These are phyloP conservation scores for Eremophila alpestris DNA, from an alignment of 2,797 vertebrate genomes.

Conservation along the genomic window DNA sequence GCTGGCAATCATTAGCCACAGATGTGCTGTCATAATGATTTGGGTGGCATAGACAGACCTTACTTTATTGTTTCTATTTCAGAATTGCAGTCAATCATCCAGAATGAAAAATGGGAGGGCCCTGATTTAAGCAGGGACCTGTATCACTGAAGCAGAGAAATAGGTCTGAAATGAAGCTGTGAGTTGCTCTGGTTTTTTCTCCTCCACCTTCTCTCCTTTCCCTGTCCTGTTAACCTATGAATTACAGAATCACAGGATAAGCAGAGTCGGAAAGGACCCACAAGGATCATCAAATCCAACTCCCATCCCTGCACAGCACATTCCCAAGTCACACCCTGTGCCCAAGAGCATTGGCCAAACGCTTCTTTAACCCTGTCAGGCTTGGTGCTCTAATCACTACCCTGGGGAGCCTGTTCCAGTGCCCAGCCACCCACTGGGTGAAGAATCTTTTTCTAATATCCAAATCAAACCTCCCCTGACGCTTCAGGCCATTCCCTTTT, in stretches of 20 bases:
- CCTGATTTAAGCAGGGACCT: neutral
- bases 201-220: neutral
- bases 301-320: neutral
- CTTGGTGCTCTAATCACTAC: neutral
- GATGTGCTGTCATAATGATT: neutral
- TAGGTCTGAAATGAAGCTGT: neutral
- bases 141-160: neutral
- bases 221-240: neutral
- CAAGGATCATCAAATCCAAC: neutral
- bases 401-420: neutral
- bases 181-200: neutral
- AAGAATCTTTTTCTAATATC: neutral
- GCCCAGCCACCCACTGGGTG: rapidly evolving
- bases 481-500: neutral
- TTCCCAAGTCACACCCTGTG: neutral
- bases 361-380: neutral
- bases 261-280: neutral
- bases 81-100: neutral
- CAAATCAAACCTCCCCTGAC: neutral
- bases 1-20: neutral
- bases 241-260: neutral
- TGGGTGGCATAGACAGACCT: neutral
- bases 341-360: rapidly evolving
- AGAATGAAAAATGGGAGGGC: neutral
- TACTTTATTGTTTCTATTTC: constrained; percentile 6